Evolutionary conservation across 2,797 vertebrate species (phyloP).

Genomic region (Peromyscus melanophrys): DNA sequence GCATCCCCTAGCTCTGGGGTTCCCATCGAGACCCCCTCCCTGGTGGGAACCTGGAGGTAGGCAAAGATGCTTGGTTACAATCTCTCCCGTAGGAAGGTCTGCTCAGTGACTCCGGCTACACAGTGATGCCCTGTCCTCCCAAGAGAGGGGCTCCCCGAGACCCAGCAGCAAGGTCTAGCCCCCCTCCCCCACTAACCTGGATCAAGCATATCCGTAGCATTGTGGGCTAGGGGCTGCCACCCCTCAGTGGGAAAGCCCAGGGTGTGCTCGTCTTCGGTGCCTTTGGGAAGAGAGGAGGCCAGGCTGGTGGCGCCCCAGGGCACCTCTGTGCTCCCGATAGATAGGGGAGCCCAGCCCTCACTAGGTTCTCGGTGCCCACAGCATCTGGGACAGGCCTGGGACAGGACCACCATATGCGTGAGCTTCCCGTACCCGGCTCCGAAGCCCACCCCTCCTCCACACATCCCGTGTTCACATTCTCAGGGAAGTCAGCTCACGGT

Average conservation of each 20-base stretch:
- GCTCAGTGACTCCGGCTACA: neutral
- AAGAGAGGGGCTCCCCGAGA: neutral
- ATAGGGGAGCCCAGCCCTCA: neutral
- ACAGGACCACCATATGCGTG: neutral
- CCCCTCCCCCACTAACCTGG: slow-evolving; percentile 90
- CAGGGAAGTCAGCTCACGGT: neutral
- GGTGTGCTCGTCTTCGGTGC: slow-evolving; percentile 77
- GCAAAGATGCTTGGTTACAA: neutral
- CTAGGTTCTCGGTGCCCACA: neutral
- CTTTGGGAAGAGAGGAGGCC: slow-evolving; percentile 81
- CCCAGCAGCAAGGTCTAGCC: neutral
- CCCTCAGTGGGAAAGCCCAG: slow-evolving; percentile 80
- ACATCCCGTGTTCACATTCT: neutral
- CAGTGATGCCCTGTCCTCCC: neutral
- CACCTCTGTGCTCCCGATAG: neutral
- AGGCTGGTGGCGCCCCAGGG: neutral
- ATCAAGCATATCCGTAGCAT: slow-evolving; percentile 92
- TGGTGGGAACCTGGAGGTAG: neutral
- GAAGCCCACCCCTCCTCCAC: neutral
- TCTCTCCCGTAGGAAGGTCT: neutral
- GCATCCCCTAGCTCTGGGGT: neutral
- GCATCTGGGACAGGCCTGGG: slow-evolving; percentile 22
- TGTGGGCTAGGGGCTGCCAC: slow-evolving; percentile 87
- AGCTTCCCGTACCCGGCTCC: neutral
- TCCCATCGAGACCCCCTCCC: neutral